Conservation (phyloP, 2,888 invertebrate species). For the Polymixis lichenea region DNA sequence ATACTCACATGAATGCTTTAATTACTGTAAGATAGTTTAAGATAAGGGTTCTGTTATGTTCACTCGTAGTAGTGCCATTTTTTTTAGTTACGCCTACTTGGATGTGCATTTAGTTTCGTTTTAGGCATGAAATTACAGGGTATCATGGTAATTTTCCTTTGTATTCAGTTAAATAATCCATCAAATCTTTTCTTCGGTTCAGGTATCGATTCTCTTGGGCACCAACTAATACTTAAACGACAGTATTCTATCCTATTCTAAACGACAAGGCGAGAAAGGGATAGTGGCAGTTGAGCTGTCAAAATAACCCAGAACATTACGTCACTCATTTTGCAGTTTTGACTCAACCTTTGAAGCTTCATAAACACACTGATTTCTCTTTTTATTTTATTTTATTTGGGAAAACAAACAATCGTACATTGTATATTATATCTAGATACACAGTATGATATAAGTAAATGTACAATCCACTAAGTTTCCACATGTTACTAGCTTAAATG, state of each 20-base stretch:
- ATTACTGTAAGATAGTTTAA: constrained; percentile 88
- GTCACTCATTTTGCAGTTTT: constrained; percentile 2
- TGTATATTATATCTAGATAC: too few species aligned
- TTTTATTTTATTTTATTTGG: too few species aligned
- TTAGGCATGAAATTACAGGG: constrained; percentile 88
- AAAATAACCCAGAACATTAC: background rate
- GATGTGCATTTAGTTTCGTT: constrained; percentile 79
- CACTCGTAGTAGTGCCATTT: constrained; percentile 83
- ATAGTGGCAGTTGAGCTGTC: background rate
- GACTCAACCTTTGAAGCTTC: background rate
- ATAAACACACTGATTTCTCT: background rate
- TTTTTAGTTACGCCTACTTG: constrained; percentile 70
- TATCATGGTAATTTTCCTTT: constrained; percentile 78
- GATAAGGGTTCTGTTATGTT: constrained; percentile 69
- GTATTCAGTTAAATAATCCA: constrained; percentile 52
- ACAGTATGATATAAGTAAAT: too few species aligned
- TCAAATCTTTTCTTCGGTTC: constrained; percentile 24
- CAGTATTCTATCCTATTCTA: background rate
- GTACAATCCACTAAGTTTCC: too few species aligned
- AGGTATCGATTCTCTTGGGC: constrained; percentile 7
- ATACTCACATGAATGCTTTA: constrained; percentile 87
- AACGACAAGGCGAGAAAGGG: background rate
- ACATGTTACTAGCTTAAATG: too few species aligned
- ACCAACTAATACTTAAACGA: constrained; percentile 10
- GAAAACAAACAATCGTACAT: too few species aligned